Evolutionary conservation across 2,888 invertebrate species (phyloP), one percentile per base, ranked within the genome.

Genomic region (Smittia aterrima): DNA sequence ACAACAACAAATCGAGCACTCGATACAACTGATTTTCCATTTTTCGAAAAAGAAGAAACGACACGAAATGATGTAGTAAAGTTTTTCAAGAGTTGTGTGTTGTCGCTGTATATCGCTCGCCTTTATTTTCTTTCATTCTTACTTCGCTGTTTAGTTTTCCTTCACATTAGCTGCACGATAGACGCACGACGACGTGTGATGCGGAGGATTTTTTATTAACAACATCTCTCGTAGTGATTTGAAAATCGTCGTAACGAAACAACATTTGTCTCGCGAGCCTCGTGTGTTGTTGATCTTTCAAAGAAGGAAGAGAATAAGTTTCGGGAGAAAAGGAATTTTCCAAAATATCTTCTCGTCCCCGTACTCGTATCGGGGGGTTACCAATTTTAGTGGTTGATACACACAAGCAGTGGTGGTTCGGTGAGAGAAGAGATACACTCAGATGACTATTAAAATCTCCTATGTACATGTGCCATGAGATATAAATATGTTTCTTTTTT

Each of bases 151-250:
- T 70, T 70, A 70, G 70, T 70, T 70, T 70, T 70, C 70, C 70
- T 70, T 70, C 70, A 70, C 70, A 70, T 53, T 70, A 53, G 70
- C 70, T 54, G 27, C 70, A 70, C 70, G 54, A 70, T 41, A 70
- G 70, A 70, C 70, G 70, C 70, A 54, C 70, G 70, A 38, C 47
- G 38, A 53, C 54, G 70, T 70, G 53, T 70, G 53, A 27, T 70
- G 68, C 47, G 40, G 41, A 41, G 47, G 47, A 68, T 27, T 53
- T 24, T 58, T 9, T 9, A 38, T 6, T 9, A 38, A 38, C 6
- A 47, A 18, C 18, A 58, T 22, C 20, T 58, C 58, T 58, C 58
- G 58, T 47, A 47, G 47, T n/a, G 16, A 47, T 16, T n/a, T 47
- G 9, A 38, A 38, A 38, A n/a, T 32, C 32, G n/a, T 32, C 32